phyloP scores from a whole-genome alignment of 92 coral and sea anemone species.

The Umimayanthus chanpuru region DNA sequence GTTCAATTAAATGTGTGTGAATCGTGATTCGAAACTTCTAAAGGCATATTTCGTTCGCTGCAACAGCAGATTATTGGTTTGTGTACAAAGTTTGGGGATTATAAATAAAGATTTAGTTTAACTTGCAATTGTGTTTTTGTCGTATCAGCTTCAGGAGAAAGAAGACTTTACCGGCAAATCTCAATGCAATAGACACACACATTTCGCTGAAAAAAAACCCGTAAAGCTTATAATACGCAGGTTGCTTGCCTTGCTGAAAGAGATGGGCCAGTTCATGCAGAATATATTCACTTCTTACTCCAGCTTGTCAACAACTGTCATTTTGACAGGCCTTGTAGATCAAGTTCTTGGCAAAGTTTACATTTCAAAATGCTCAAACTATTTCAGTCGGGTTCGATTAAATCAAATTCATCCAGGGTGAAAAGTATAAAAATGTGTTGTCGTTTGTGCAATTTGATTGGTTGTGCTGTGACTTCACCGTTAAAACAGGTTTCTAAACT shows the following conservation, averaged over 20 bases:
- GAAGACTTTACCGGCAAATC: slow-evolving; percentile 2
- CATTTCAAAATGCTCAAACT: slow-evolving; percentile 27
- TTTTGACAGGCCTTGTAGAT: slow-evolving; percentile 39
- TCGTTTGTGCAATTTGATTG: slow-evolving; percentile 5
- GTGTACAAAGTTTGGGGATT: slow-evolving; percentile 30
- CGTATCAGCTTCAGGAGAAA: background rate
- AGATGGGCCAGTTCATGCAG: slow-evolving; percentile 57
- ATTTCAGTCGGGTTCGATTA: slow-evolving; percentile 2
- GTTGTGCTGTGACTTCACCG: background rate
- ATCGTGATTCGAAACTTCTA: slow-evolving; percentile 23
- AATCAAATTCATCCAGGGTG: background rate
- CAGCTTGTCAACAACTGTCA: slow-evolving; percentile 75
- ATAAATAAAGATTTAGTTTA: slow-evolving; percentile 35
- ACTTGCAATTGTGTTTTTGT: slow-evolving; percentile 27
- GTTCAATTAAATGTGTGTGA: slow-evolving; percentile 33
- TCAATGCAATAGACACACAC: background rate
- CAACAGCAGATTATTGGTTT: slow-evolving; percentile 37
- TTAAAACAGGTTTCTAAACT: background rate
- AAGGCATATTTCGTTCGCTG: slow-evolving; percentile 11
- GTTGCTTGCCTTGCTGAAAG: slow-evolving; percentile 61
- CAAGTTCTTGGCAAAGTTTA: slow-evolving; percentile 45
- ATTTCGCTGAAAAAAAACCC: slow-evolving; percentile 3
- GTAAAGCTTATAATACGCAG: slow-evolving; percentile 62
- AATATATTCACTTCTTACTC: slow-evolving; percentile 46
- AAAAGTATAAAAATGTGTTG: background rate